These are phyloP conservation scores for Mythimna ferrago DNA, from an alignment of 2,888 invertebrate genomes.

Conservation along the genomic window DNA sequence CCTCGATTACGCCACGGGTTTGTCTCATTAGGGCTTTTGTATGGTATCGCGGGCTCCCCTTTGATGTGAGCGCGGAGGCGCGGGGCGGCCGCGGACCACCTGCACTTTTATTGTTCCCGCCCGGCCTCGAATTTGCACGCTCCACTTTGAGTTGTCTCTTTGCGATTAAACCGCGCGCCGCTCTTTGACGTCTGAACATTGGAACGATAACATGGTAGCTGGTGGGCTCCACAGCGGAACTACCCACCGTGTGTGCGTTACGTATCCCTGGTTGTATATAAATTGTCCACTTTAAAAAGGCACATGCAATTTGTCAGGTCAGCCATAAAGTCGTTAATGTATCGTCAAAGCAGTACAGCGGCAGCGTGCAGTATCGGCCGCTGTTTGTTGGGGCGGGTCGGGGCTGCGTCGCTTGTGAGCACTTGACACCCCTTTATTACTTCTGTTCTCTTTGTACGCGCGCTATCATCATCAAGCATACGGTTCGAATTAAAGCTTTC, in stretches of 20 bases:
- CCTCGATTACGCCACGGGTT: constrained; percentile 91
- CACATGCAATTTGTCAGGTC: constrained; percentile 55
- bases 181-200: constrained; percentile 77
- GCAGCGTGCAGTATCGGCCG: constrained; percentile 51
- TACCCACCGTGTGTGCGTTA: constrained; percentile 31
- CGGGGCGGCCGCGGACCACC: constrained; percentile 84
- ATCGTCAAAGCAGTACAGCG: constrained; percentile 39
- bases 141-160: constrained; percentile 87
- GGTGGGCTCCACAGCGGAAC: constrained; percentile 36
- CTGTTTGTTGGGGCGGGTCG: constrained; percentile 64
- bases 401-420: constrained; percentile 72
- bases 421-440: constrained; percentile 88
- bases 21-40: constrained; percentile 91
- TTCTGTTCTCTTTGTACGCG: constrained; percentile 84
- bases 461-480: constrained; percentile 84
- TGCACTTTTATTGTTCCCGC: constrained; percentile 89
- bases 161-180: constrained; percentile 82
- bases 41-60: constrained; percentile 88
- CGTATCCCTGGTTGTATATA: constrained; percentile 38
- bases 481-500: constrained; percentile 85
- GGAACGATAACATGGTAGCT: constrained; percentile 71
- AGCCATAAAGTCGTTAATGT: constrained; percentile 47
- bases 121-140: constrained; percentile 88
- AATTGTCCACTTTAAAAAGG: constrained; percentile 54
- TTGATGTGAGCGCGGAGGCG: constrained; percentile 85